phyloP scores from a whole-genome alignment of 2,797 vertebrate species.

The Cyprinella venusta region DNA sequence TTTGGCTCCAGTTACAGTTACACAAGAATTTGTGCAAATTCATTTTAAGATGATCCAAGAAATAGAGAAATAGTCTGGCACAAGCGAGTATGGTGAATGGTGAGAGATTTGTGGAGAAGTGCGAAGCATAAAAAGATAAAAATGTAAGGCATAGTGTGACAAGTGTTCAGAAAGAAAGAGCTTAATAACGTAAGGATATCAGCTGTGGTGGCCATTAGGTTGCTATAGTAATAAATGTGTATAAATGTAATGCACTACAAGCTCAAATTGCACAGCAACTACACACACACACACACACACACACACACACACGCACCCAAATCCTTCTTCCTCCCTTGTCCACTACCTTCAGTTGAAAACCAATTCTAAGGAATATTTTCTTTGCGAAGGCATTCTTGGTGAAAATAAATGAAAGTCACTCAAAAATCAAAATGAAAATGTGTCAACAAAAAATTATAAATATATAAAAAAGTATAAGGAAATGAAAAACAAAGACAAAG shows the following conservation, averaged over 20 bases:
- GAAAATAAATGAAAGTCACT: constrained; percentile 16
- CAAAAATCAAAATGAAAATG: not conserved
- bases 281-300: constrained; percentile 28
- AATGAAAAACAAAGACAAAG: not conserved
- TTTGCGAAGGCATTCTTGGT: constrained; percentile 48
- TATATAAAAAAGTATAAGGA: not conserved
- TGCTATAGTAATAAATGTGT: constrained; percentile 23
- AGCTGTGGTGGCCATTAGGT: not conserved
- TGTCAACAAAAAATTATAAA: not conserved
- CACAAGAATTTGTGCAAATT: constrained; percentile 1
- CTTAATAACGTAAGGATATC: constrained; percentile 11
- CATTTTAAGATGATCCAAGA: not conserved
- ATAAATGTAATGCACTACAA: constrained; percentile 17
- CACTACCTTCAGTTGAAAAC: not conserved
- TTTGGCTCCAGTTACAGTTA: constrained; percentile 42
- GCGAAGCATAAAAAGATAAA: constrained; percentile 18
- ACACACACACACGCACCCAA: not conserved
- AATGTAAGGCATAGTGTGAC: constrained; percentile 36
- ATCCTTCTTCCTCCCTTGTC: not conserved
- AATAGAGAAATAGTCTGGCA: constrained; percentile 15
- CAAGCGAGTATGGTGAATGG: constrained; percentile 6
- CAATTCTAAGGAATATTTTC: not conserved
- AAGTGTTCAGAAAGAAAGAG: constrained; percentile 7
- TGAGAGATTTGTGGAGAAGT: not conserved
- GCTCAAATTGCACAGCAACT: constrained; percentile 19